phyloP scores from a whole-genome alignment of 2,797 vertebrate genomes.

The Microhierax caerulescens region DNA sequence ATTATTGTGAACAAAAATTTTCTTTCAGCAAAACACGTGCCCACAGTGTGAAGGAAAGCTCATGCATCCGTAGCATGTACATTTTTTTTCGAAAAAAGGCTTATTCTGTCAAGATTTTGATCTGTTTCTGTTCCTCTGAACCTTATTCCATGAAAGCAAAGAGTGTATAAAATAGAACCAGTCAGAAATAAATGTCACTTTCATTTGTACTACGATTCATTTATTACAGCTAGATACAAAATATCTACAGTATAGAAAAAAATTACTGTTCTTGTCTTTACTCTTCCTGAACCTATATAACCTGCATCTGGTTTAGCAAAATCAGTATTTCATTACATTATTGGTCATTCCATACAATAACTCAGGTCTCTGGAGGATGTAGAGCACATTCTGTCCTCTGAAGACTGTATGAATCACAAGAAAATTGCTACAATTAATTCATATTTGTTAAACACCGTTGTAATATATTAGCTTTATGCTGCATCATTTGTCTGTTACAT shows the following conservation, averaged over 20 bases:
- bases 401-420: background rate
- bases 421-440: background rate
- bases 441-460: background rate
- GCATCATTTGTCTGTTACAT: background rate
- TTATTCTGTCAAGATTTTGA: background rate
- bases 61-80: background rate
- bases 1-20: background rate
- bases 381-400: background rate
- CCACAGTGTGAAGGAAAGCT: background rate
- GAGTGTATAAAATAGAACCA: background rate
- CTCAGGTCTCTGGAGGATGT: background rate
- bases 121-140: background rate
- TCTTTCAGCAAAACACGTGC: background rate
- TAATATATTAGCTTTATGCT: background rate
- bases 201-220: background rate
- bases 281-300: background rate
- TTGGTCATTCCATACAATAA: background rate
- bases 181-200: background rate
- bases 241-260: background rate
- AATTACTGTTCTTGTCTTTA: background rate
- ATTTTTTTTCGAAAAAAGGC: background rate
- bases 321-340: background rate
- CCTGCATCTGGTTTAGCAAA: background rate
- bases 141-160: background rate
- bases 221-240: background rate